Conservation (phyloP, 2,797 vertebrate species). For the Pantherophis alleghaniensis region DNA sequence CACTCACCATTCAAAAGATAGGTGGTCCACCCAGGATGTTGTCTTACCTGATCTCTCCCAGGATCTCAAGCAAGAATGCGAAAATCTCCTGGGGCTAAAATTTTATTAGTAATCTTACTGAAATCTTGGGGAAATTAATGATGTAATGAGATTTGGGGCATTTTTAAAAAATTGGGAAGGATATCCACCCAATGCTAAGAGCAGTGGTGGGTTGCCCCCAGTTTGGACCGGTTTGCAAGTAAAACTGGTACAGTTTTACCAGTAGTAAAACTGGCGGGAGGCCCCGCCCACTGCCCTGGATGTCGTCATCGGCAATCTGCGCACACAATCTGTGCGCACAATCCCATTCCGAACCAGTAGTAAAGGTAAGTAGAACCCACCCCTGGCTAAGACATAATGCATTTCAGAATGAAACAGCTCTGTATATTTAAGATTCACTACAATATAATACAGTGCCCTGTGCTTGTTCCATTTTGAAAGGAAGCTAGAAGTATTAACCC, state of each 20-base stretch:
- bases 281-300: no score
- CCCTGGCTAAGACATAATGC: not conserved
- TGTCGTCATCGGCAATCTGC: no score
- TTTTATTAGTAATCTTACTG: not conserved
- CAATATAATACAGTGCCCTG: not conserved
- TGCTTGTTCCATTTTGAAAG: not conserved
- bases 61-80: not conserved
- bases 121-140: not conserved
- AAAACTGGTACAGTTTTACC: no score
- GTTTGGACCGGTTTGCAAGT: no score
- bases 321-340: no score
- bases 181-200: not conserved
- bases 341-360: no score
- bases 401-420: not conserved
- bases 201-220: no score
- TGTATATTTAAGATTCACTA: not conserved
- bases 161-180: not conserved
- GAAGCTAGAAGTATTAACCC: not conserved
- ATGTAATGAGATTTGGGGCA: not conserved
- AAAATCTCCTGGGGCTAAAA: not conserved
- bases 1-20: not conserved
- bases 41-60: not conserved
- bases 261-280: no score
- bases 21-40: not conserved
- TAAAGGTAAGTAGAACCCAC: no score